Percentiles rank a stretch among this genome's conserved stretches.
phyloP scores from a whole-genome alignment of 1,140 invertebrate genomes.

The Pygmarrhopalites habei region DNA sequence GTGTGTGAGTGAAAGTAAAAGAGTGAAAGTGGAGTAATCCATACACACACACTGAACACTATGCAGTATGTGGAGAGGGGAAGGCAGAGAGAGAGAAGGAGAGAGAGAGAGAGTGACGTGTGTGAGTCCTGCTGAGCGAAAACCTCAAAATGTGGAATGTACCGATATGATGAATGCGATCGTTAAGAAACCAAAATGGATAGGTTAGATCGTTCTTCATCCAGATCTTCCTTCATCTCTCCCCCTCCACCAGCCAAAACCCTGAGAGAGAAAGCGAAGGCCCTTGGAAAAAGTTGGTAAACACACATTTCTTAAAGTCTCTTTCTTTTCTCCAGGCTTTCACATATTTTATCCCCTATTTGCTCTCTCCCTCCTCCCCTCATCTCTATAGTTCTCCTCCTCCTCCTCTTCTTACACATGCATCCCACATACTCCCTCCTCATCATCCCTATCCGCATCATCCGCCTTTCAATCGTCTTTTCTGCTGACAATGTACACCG shows the following conservation, averaged over 20 bases:
- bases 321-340: not conserved
- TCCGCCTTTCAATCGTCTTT: no score
- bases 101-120: no score
- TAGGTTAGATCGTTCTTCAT: conserved; percentile 14
- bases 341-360: not conserved
- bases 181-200: conserved; percentile 24
- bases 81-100: no score
- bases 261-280: not conserved
- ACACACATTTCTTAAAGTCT: not conserved
- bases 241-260: not conserved
- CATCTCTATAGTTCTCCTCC: no score
- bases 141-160: conserved; percentile 13
- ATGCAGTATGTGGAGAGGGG: no score
- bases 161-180: conserved; percentile 20
- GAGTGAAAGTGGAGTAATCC: no score
- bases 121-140: not conserved
- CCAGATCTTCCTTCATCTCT: conserved; percentile 7
- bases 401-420: no score
- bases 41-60: no score
- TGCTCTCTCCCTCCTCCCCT: not conserved
- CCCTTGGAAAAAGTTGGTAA: not conserved
- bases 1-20: no score
- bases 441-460: no score
- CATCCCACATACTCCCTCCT: no score
- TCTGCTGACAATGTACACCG: no score